Percentiles rank a stretch among this genome's conserved stretches.
phyloP scores from a whole-genome alignment of 2,888 invertebrate genomes.

The Ctena decussata region DNA sequence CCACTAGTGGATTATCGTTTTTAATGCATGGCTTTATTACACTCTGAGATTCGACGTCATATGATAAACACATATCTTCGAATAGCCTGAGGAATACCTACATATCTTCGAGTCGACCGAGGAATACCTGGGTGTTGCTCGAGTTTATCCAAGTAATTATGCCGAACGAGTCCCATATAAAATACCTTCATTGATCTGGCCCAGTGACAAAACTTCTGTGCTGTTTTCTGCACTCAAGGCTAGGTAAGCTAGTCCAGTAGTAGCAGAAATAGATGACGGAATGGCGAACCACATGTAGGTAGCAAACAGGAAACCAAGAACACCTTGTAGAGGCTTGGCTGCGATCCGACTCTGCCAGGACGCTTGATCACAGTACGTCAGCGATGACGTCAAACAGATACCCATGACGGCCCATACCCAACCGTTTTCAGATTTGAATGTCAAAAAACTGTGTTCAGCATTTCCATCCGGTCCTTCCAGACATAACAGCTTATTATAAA shows the following conservation, averaged over 20 bases:
- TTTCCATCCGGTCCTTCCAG: conserved; percentile 73
- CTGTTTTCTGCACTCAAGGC: conserved; percentile 69
- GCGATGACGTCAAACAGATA: conserved; percentile 73
- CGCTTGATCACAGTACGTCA: conserved; percentile 81
- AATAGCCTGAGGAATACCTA: no score
- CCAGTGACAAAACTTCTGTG: conserved; percentile 57
- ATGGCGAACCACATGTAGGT: conserved; percentile 84
- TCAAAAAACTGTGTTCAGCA: conserved; percentile 73
- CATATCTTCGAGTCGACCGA: no score
- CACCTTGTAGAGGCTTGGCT: conserved; percentile 82
- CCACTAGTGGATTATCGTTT: no score
- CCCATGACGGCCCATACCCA: conserved; percentile 77
- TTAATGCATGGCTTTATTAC: no score
- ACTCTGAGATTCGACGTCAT: no score
- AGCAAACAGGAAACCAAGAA: conserved; percentile 83
- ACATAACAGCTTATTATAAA: conserved; percentile 72
- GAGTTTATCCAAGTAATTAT: no score
- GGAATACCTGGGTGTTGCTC: no score
- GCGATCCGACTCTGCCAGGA: conserved; percentile 86
- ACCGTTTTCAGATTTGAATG: conserved; percentile 77
- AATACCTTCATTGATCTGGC: conserved; percentile 75
- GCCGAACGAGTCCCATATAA: neutral
- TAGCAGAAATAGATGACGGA: conserved; percentile 82
- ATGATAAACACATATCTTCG: no score
- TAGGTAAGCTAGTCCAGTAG: conserved; percentile 81